Evolutionary conservation across 2,113 vertebrate genomes (phyloP).

Genomic region (Nicator chloris): DNA sequence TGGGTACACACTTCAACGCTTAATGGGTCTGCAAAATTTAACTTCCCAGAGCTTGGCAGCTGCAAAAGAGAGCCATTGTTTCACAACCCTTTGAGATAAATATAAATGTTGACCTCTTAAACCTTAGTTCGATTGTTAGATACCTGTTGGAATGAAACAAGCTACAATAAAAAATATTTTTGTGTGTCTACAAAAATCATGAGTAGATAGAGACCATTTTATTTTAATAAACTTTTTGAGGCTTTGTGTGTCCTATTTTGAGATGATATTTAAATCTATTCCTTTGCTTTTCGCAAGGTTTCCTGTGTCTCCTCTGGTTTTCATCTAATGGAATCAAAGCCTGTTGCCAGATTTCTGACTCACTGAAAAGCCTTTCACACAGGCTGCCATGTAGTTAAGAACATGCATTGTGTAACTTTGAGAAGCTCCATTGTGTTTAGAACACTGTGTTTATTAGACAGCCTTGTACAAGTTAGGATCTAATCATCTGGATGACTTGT

Average conservation of each 20-base stretch:
- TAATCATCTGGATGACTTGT: conserved; percentile 44
- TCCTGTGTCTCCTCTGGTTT: conserved; percentile 5
- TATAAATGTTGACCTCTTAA: not conserved
- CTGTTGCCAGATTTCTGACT: conserved; percentile 45
- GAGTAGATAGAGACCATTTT: not conserved
- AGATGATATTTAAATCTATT: not conserved
- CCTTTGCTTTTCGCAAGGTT: not conserved
- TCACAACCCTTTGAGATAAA: not conserved
- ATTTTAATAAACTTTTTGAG: not conserved
- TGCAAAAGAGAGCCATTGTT: conserved; percentile 5
- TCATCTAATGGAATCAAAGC: conserved; percentile 1
- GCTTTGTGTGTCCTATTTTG: not conserved
- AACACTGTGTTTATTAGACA: conserved; percentile 12
- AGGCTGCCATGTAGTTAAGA: conserved; percentile 21
- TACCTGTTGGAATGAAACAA: not conserved
- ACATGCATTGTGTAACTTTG: conserved; percentile 32
- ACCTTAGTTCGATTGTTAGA: not conserved
- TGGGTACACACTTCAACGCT: not conserved
- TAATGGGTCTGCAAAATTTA: not conserved
- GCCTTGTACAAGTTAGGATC: conserved; percentile 9
- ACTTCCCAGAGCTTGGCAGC: conserved; percentile 23
- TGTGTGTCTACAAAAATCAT: not conserved
- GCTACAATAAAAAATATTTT: not conserved
- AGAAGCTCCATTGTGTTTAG: conserved; percentile 20
- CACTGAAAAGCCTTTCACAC: conserved; percentile 37